Conservation (phyloP, 2,888 invertebrate genomes). For the Leptarthrus brevirostris region DNA sequence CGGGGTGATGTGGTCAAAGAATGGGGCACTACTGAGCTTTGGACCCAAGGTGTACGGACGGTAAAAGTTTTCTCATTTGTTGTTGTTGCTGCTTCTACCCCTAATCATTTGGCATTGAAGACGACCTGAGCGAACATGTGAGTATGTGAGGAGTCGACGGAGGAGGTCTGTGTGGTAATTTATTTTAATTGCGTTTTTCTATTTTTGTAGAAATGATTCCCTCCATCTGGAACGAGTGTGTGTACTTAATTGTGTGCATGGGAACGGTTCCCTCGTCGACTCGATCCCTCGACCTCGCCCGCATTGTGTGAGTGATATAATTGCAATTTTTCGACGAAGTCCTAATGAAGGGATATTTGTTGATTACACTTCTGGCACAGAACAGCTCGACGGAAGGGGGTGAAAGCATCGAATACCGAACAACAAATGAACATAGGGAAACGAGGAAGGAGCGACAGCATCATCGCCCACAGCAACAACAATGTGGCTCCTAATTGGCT, state of each 20-base stretch:
- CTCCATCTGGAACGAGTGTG: conserved; percentile 23
- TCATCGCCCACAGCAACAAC: conserved; percentile 48
- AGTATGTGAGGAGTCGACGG: neutral
- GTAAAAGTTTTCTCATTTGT: conserved; percentile 47
- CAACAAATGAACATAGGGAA: conserved; percentile 25
- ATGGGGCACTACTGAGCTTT: neutral
- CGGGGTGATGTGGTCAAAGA: conserved; percentile 13
- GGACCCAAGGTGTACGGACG: conserved; percentile 33
- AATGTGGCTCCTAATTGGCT: conserved; percentile 53
- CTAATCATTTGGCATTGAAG: conserved; percentile 37
- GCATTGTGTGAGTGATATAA: conserved; percentile 51
- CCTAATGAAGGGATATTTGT: conserved; percentile 55
- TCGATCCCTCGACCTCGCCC: neutral
- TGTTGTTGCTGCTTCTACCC: conserved; percentile 32
- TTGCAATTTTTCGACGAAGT: conserved; percentile 54
- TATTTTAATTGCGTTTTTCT: conserved; percentile 55
- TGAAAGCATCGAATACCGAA: conserved; percentile 2
- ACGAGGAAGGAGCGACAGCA: conserved; percentile 7
- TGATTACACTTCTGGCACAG: conserved; percentile 52
- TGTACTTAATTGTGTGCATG: conserved; percentile 44
- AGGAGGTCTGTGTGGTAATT: conserved; percentile 48
- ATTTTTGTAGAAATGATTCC: conserved; percentile 52
- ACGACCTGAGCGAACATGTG: conserved; percentile 26
- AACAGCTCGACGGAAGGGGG: conserved; percentile 25
- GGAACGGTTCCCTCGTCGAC: neutral